Evolutionary conservation across 2,113 vertebrate species (phyloP), one percentile per base, ranked within the genome.

Genomic region (Etheostoma cragini): DNA sequence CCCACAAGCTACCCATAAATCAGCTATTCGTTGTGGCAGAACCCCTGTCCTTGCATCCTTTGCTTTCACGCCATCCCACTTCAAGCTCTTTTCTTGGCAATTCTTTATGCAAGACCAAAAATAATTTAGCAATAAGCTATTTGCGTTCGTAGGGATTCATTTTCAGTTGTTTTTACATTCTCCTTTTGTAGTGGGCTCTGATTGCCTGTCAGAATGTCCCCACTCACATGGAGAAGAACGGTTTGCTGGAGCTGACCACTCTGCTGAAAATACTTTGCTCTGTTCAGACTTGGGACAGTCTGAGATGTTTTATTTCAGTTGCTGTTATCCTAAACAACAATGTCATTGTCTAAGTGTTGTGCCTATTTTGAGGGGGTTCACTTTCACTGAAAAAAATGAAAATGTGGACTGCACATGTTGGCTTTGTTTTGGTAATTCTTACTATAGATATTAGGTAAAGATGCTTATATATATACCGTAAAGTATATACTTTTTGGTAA

Each of bases 161-260:
- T 92, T 91, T 88, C 79, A 65, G 81, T 91, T 88, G 84, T 92
- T 92, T 90, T 93, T 65, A 65, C 78, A 57, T 90, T 90, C 80
- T 74, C 60, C 67, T 85, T 83, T 86, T 85, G 80, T 89, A 81
- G 89, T 78, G 85, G 85, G 79, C 76, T 91, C 72, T 71, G 91
- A 90, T 87, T 83, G 85, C 81, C 82, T 86, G 88, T 89, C 89
- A 88, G 83, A 88, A 62, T 87, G 79, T 77, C 88, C 69, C 79
- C 67, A 47, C 64, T 84, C 57, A 60, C 76, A 60, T 69, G 66
- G 53, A 74, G 85, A 73, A 75, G 38, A 82, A 70, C 14, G 5
- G 33, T 75, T 79, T 62, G 42, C 82, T 74, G 80, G 63, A 72
- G 63, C 76, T 79, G 75, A 85, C 79, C 83, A 49, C 76, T 80